phyloP scores from a whole-genome alignment of 2,888 invertebrate species.

The Chymomyza caudatula region DNA sequence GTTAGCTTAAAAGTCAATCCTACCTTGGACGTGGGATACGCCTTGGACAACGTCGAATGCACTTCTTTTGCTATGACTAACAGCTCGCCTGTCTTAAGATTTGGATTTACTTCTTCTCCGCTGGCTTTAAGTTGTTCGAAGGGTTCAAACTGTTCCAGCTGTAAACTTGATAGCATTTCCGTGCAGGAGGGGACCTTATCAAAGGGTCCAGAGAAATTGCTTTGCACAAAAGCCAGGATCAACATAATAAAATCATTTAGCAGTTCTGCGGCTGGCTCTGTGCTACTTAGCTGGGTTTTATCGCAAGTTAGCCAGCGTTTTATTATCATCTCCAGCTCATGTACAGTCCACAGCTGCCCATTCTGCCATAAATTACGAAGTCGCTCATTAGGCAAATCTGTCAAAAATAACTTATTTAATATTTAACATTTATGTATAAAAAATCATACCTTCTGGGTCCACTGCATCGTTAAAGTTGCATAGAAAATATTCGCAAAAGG shows the following conservation, averaged over 20 bases:
- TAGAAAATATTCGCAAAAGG: slow-evolving; percentile 54
- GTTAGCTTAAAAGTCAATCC: too few relatives aligned
- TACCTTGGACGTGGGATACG: slow-evolving; percentile 69
- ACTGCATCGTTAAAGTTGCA: slow-evolving; percentile 73
- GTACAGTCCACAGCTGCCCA: slow-evolving; percentile 56
- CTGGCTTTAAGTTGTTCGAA: slow-evolving; percentile 73
- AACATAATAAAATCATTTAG: slow-evolving; percentile 81
- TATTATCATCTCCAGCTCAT: slow-evolving; percentile 46
- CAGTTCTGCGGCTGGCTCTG: slow-evolving; percentile 20
- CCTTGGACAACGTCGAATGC: slow-evolving; percentile 72
- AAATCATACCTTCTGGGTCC: slow-evolving; percentile 40
- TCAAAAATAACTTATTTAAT: background rate
- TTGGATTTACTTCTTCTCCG: slow-evolving; percentile 84
- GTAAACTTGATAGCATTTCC: slow-evolving; percentile 32
- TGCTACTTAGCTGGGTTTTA: background rate
- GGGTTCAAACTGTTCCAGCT: slow-evolving; percentile 35
- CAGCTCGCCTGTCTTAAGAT: slow-evolving; percentile 81
- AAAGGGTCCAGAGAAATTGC: slow-evolving; percentile 89
- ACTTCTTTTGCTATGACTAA: slow-evolving; percentile 77
- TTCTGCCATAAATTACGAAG: slow-evolving; percentile 60
- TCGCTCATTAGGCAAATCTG: slow-evolving; percentile 22
- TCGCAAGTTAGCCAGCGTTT: slow-evolving; percentile 42
- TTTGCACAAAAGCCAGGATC: slow-evolving; percentile 86
- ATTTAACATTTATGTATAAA: background rate
- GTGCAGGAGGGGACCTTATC: slow-evolving; percentile 40